phyloP scores from a whole-genome alignment of 2,888 invertebrate species.

The Eremobia ochroleuca region DNA sequence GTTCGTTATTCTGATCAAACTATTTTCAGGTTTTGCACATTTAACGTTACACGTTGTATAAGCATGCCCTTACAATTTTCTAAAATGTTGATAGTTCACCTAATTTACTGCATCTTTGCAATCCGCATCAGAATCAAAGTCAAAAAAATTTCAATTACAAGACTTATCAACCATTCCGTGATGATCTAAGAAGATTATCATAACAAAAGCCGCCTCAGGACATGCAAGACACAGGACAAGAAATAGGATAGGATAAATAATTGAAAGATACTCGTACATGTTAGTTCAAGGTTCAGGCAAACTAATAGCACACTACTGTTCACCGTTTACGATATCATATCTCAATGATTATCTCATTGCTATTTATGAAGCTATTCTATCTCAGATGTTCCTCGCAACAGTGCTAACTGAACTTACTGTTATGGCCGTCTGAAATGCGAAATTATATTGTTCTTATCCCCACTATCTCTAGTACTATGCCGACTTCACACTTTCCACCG shows the following conservation, averaged over 20 bases:
- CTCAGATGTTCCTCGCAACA: slow-evolving; percentile 21
- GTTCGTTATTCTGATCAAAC: no score
- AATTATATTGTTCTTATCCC: slow-evolving; percentile 51
- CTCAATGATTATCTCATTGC: slow-evolving; percentile 56
- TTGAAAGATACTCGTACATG: slow-evolving; percentile 5
- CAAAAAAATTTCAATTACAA: background rate
- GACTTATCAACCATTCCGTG: background rate
- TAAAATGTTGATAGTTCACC: background rate
- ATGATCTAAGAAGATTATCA: background rate
- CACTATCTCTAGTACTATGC: slow-evolving; percentile 18
- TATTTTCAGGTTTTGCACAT: no score
- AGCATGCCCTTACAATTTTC: background rate
- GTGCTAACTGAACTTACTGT: background rate
- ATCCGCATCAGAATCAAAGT: background rate
- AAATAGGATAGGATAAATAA: no score
- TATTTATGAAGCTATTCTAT: slow-evolving; percentile 45
- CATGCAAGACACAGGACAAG: no score
- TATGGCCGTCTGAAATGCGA: slow-evolving; percentile 1
- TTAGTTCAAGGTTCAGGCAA: slow-evolving; percentile 35
- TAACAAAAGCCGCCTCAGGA: background rate
- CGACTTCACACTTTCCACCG: slow-evolving; percentile 46
- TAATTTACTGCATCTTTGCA: background rate
- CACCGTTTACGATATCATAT: slow-evolving; percentile 55
- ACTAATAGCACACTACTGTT: slow-evolving; percentile 48
- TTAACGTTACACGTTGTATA: no score